Base-by-base conservation (phyloP, 2,113 vertebrate species). In the Protomyctophum bolini region DNA sequence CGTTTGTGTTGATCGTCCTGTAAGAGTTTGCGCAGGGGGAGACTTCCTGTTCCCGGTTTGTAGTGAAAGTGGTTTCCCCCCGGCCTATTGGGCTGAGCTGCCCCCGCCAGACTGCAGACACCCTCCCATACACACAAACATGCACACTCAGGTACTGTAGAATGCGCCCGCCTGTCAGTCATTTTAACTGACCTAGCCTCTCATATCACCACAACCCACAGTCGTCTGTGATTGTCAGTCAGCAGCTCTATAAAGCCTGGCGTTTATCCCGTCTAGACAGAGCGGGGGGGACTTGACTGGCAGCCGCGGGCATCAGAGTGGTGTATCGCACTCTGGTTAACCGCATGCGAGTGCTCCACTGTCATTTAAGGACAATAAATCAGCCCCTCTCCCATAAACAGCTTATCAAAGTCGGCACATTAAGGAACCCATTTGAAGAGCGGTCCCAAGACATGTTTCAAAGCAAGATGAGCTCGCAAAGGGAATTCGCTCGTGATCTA, bases 261-360 rank as follows among this genome's bases (percentile, higher is more conserved):
- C 83, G 77, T 91, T 90, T 91, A 88, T 66, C 66, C 54, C 14
- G 87, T 89, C 91, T 91, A 89, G 91, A 92, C 87, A 80, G 75
- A 82, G 75, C 56, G 55, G 63, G 72, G 61, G 58, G 58, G 68
- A n/a, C 8, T 66, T 55, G 73, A 72, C 81, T 76, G 77, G 78
- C 71, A 81, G 74, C 70, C 61, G 64, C 80, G 83, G 83, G 79
- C 74, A 85, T 80, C 80, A 79, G 72, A 81, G 71, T 64, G 66
- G 70, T 75, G 75, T 49, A 75, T 58, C 68, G 75, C 73, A 83
- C 65, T 58, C 66, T 61, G 69, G 83, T 80, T 80, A 89, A 90
- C 86, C 86, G 79, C 87, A 90, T 69, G 78, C 78, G 72, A 81
- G 71, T 63, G 75, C 82, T 63, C 66, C 81, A 85, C 83, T 87